These are phyloP conservation scores for Ceyx melanurus DNA, from an alignment of 2,113 vertebrate genomes.

Conservation along the genomic window DNA sequence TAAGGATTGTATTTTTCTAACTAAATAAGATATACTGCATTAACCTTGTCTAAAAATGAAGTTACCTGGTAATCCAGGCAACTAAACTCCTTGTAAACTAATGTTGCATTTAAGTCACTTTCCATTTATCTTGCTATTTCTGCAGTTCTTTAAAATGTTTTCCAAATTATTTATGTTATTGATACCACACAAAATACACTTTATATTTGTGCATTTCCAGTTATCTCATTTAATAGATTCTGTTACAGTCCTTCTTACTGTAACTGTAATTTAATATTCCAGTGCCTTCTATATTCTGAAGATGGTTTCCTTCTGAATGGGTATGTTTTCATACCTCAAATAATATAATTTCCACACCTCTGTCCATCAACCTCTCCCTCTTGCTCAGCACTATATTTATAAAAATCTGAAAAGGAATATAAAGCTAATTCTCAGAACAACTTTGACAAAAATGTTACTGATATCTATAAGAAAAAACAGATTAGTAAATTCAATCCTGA, in stretches of 20 bases:
- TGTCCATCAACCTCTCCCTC: not conserved
- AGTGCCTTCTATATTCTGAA: not conserved
- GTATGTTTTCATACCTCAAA: not conserved
- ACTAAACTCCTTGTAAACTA: not conserved
- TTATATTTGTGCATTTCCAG: not conserved
- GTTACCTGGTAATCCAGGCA: not conserved
- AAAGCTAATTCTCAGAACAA: not conserved
- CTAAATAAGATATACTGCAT: not conserved
- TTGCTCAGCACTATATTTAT: not conserved
- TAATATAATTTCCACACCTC: not conserved
- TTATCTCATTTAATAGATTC: not conserved
- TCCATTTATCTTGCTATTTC: not conserved
- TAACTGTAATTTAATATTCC: not conserved
- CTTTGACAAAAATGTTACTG: not conserved
- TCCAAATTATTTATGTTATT: not conserved
- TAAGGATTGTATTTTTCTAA: not conserved
- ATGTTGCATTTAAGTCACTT: not conserved
- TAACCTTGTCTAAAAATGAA: not conserved
- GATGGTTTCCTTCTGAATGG: not conserved
- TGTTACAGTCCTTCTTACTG: not conserved
- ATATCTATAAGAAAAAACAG: not conserved
- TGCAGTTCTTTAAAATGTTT: not conserved
- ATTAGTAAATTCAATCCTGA: not conserved
- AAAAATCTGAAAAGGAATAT: not conserved
- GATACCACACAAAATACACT: not conserved